Evolutionary conservation across 1,140 invertebrate species (phyloP).

Genomic region (Euschistus heros): DNA sequence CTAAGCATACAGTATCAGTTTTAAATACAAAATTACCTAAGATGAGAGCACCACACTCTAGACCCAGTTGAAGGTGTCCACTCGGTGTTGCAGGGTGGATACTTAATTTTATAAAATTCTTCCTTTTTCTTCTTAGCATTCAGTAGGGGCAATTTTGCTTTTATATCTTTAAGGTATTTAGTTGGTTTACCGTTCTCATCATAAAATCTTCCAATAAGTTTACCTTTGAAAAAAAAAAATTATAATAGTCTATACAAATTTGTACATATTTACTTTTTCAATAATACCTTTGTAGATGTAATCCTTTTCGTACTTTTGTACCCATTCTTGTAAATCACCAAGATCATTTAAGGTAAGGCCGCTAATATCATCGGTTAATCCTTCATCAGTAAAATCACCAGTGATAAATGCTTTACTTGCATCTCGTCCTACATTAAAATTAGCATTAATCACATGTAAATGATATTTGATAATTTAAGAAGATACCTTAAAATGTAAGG

Average conservation of each 20-base stretch:
- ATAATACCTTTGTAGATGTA: conserved; percentile 55
- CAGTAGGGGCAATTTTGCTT: conserved; percentile 49
- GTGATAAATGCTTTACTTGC: conserved; percentile 82
- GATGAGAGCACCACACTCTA: conserved; percentile 78
- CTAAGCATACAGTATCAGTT: too few relatives aligned
- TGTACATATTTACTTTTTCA: too few relatives aligned
- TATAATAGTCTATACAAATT: too few relatives aligned
- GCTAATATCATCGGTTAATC: conserved; percentile 64
- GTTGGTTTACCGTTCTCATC: conserved; percentile 63
- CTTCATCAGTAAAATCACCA: conserved; percentile 70
- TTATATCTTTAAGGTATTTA: conserved; percentile 47
- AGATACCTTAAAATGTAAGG: conserved; percentile 1
- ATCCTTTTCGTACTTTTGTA: conserved; percentile 71
- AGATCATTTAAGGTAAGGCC: conserved; percentile 57
- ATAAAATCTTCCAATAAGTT: conserved; percentile 75
- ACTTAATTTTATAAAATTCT: conserved; percentile 50
- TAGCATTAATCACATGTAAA: neutral
- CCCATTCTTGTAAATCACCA: conserved; percentile 63
- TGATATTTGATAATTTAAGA: conserved; percentile 15
- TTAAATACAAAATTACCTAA: conserved; percentile 47
- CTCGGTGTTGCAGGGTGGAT: conserved; percentile 88
- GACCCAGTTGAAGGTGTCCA: conserved; percentile 65
- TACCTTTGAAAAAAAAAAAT: conserved; percentile 41
- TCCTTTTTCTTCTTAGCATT: conserved; percentile 45
- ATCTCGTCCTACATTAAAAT: conserved; percentile 59